phyloP scores from a whole-genome alignment of 2,888 invertebrate species.

The Chloromyia formosa region DNA sequence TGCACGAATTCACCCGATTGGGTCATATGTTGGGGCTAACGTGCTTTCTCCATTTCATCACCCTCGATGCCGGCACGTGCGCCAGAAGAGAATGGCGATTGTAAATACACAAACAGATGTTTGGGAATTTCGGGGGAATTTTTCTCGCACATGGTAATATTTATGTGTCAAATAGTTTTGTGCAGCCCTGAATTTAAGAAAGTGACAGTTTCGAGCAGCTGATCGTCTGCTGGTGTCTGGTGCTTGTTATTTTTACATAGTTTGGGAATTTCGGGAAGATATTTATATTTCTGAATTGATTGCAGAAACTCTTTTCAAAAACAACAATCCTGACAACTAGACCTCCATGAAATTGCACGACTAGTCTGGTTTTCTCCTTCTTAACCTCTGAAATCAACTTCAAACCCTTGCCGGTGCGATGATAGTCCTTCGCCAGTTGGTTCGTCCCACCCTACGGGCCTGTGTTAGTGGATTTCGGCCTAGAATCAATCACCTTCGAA shows the following conservation, averaged over 20 bases:
- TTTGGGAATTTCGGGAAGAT: neutral
- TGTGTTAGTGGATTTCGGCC: neutral
- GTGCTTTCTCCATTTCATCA: neutral
- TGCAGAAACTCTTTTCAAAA: too few species aligned
- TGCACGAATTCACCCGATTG: constrained; percentile 4
- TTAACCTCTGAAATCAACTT: neutral
- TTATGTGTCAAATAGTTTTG: neutral
- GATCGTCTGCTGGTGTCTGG: neutral
- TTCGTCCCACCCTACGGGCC: neutral
- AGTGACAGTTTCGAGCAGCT: neutral
- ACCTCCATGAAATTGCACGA: too few species aligned
- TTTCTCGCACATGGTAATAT: too few species aligned
- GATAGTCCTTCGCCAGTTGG: constrained; percentile 5
- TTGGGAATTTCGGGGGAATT: neutral
- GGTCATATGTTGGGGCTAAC: neutral
- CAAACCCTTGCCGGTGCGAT: neutral
- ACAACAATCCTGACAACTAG: too few species aligned
- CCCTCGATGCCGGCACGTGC: neutral
- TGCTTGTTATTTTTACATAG: neutral
- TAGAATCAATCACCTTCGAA: neutral
- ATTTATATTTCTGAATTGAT: too few species aligned
- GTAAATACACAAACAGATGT: constrained; percentile 7
- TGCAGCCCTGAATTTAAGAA: neutral
- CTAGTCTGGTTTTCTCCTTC: neutral
- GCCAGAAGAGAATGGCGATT: neutral